phyloP scores from a whole-genome alignment of 1,140 invertebrate species.

The Ips typographus region DNA sequence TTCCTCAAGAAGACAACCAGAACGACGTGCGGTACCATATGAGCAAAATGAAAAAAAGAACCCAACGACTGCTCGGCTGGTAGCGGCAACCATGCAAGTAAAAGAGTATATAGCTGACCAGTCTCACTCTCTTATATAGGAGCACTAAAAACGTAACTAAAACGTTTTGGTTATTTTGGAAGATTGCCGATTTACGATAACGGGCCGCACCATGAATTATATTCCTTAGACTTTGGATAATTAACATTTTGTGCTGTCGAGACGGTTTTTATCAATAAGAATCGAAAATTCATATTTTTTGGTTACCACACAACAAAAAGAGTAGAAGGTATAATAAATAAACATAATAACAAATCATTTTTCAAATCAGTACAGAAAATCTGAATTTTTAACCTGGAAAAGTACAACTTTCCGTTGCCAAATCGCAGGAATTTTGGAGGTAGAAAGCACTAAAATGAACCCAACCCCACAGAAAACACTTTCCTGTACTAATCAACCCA shows the following conservation, averaged over 20 bases:
- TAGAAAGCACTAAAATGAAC: no score
- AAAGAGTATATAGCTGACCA: constrained; percentile 41
- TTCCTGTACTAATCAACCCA: no score
- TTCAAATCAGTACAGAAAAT: no score
- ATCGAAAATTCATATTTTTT: background rate
- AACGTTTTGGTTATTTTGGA: constrained; percentile 43
- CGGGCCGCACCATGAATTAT: constrained; percentile 38
- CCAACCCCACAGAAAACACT: no score
- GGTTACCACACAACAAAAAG: background rate
- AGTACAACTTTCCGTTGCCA: no score
- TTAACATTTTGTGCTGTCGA: constrained; percentile 29
- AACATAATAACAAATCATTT: no score
- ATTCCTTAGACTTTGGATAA: constrained; percentile 26
- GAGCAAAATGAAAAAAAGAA: background rate
- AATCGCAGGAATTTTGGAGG: no score
- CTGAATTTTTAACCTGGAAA: no score
- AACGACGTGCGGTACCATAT: background rate
- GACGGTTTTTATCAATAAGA: constrained; percentile 21
- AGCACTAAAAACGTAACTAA: constrained; percentile 44
- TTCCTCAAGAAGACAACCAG: no score
- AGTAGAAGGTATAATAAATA: no score
- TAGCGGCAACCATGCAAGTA: constrained; percentile 11
- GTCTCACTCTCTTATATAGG: constrained; percentile 39
- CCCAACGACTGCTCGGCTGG: background rate
- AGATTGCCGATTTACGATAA: constrained; percentile 44